Base-by-base conservation (phyloP, 2,888 invertebrate genomes). In the Agrochola circellaris region DNA sequence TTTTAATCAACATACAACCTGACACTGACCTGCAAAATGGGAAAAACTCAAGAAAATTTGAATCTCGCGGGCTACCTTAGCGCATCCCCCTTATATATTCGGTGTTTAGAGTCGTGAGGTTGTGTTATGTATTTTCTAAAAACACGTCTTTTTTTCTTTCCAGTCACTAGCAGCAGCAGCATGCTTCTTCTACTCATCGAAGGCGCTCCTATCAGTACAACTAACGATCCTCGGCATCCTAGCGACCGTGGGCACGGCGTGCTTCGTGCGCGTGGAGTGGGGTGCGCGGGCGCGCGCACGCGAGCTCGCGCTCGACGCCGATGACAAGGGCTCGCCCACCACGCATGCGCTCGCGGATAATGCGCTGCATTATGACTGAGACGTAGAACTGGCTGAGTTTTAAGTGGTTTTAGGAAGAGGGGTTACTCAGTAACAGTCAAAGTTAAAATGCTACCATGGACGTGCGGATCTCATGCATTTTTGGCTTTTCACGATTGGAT, bases 131-230 rank as follows among this genome's bases (percentile, higher is more conserved):
- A 45, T 68, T 34, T 34, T 68, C 17, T 68, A 20, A 26, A 54
- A 45, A 45, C 30, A 9, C 6, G 3, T 30, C n/a, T 1, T 42
- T 30, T 74, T 82, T 0, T 64, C 0, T 64, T 75, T 85, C 1
- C 97, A 99, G 98, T 99, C 99, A 0, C 97, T 99, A 67, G 98
- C 98, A 1, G 98, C 99, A 11, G 99, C 99, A 0, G 95, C 97
- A 4, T 98, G 98, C 83, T 99, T 99, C 97, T 98, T 98, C 94
- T 99, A 99, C 94, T 98, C 98, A 34, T 98, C 98, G 15, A 96
- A 97, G 73, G 94, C 98, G 3, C 97, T 97, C 0, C 97, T 99
- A 0, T 97, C 98, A 58, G 96, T 97, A 20, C 99, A 99, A 91
- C 94, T 99, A 75, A 97, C 96, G 0, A 97, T 99, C 61, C 95